A percentile compares a stretch with the other conserved stretches of the same genome.
Conservation (phyloP, 2,888 invertebrate species). For the Flexamia atlantica region DNA sequence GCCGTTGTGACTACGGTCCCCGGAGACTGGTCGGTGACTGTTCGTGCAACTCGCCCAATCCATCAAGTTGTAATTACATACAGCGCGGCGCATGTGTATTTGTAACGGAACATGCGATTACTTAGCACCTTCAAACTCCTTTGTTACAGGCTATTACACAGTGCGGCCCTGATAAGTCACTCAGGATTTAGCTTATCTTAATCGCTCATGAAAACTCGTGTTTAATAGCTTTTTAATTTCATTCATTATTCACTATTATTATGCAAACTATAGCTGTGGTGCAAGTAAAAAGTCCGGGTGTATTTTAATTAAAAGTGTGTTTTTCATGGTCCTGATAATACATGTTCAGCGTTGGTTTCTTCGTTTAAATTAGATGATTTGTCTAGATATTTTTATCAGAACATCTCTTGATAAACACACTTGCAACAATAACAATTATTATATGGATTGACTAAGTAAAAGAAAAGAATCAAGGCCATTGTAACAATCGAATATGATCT, state of each 20-base stretch:
- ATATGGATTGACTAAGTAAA: no score
- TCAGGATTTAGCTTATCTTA: slow-evolving; percentile 37
- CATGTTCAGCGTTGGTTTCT: no score
- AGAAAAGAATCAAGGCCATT: no score
- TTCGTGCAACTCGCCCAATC: slow-evolving; percentile 22
- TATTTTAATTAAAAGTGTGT: no score
- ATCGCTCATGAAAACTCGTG: slow-evolving; percentile 42
- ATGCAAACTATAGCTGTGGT: no score
- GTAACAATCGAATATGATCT: no score
- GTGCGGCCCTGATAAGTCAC: slow-evolving; percentile 41
- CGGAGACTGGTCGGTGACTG: slow-evolving; percentile 6
- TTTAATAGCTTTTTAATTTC: slow-evolving; percentile 48
- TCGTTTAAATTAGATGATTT: no score
- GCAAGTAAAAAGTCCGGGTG: no score
- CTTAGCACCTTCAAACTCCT: slow-evolving; percentile 34
- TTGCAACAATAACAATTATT: no score
- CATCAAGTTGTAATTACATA: slow-evolving; percentile 37
- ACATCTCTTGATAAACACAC: no score
- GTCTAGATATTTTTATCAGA: no score
- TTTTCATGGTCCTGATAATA: no score
- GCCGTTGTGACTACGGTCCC: slow-evolving; percentile 12
- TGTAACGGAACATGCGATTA: slow-evolving; percentile 53
- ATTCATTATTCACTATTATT: slow-evolving; percentile 25
- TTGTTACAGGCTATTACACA: slow-evolving; percentile 23
- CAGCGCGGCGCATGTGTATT: not conserved